Conservation (phyloP, 2,113 vertebrate genomes). For the Rhegmatorhina hoffmannsi region DNA sequence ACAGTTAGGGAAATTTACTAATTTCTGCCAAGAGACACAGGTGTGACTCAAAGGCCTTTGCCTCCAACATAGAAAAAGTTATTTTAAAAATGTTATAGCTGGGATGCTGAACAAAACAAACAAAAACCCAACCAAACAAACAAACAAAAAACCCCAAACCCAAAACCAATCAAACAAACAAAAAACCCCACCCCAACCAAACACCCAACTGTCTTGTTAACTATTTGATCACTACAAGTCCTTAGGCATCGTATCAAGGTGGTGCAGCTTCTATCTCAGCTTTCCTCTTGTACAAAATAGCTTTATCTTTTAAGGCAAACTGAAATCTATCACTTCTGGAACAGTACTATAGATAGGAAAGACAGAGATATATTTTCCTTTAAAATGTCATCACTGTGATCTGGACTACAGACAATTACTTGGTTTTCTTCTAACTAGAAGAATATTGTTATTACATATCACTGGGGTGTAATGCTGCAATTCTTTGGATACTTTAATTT, state of each 20-base stretch:
- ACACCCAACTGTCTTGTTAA: neutral
- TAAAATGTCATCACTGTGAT: neutral
- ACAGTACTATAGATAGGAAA: neutral
- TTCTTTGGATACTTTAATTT: neutral
- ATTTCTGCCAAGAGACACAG: neutral
- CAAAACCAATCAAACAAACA: neutral
- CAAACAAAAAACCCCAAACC: neutral
- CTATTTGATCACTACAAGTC: neutral
- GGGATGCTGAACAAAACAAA: neutral
- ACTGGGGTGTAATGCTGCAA: neutral
- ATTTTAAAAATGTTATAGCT: neutral
- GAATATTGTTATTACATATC: neutral
- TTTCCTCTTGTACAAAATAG: neutral
- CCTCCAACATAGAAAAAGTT: neutral
- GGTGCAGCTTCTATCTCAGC: neutral
- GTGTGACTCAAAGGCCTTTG: neutral
- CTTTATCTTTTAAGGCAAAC: neutral
- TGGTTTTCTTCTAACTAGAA: neutral
- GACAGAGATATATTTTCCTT: neutral
- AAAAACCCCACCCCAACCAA: accelerated
- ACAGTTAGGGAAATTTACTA: neutral
- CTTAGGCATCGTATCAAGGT: neutral
- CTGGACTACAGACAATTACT: neutral
- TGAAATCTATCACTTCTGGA: neutral
- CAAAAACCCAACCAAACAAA: neutral